Conservation (phyloP, 2,888 invertebrate genomes). For the Yponomeuta malinellus region DNA sequence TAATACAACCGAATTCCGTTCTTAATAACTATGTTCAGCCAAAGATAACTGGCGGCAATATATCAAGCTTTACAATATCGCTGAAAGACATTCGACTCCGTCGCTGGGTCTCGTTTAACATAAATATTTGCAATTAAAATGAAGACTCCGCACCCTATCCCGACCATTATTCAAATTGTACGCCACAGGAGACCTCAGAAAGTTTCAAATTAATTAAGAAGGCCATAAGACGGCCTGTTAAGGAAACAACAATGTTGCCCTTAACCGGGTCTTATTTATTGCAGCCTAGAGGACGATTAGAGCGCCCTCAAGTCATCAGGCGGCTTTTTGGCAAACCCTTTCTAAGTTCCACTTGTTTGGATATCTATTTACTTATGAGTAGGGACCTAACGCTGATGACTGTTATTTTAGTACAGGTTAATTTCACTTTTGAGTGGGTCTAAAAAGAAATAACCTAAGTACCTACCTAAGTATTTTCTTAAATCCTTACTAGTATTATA, state of each 20-base stretch:
- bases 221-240: constrained; percentile 73
- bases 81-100: constrained; percentile 35
- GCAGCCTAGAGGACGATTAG: constrained; percentile 55
- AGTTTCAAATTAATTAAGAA: constrained; percentile 76
- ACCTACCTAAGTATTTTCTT: too few relatives aligned
- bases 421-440: too few relatives aligned
- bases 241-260: constrained; percentile 70
- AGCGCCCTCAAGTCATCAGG: constrained; percentile 52
- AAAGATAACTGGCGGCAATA: constrained; percentile 40
- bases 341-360: constrained; percentile 39
- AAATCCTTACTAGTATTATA: too few relatives aligned
- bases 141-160: constrained; percentile 66
- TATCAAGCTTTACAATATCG: constrained; percentile 64
- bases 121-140: constrained; percentile 77
- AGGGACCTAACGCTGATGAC: too few relatives aligned
- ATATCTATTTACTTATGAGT: too few relatives aligned
- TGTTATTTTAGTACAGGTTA: too few relatives aligned
- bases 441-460: too few relatives aligned
- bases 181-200: constrained; percentile 73
- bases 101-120: constrained; percentile 58
- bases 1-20: not conserved
- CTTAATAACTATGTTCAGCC: not conserved
- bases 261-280: constrained; percentile 62
- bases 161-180: constrained; percentile 72
- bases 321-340: constrained; percentile 35